These are phyloP conservation scores for Ochlodes sylvanus DNA, from an alignment of 2,888 invertebrate species.

Conservation along the genomic window DNA sequence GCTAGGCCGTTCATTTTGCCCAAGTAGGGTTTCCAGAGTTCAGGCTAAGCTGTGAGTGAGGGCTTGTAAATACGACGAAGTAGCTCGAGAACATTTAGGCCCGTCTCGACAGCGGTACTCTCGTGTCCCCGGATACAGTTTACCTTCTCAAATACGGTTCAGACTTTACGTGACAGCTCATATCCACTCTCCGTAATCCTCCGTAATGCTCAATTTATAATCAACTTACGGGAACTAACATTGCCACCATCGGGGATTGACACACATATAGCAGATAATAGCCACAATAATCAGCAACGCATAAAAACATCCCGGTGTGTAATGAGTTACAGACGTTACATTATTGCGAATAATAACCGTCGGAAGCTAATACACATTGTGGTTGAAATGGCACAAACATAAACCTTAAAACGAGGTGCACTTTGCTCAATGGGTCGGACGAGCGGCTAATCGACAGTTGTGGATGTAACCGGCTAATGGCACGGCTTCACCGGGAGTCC, in stretches of 20 bases:
- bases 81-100: no score
- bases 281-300: conserved; percentile 17
- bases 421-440: conserved; percentile 40
- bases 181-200: conserved; percentile 2
- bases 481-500: conserved; percentile 11
- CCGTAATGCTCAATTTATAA: no score
- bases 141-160: conserved; percentile 3
- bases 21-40: no score
- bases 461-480: conserved; percentile 39
- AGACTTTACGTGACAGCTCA: conserved; percentile 7
- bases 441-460: conserved; percentile 41
- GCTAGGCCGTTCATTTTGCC: no score
- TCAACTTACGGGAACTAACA: no score
- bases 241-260: no score
- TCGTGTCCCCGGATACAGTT: no score
- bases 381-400: conserved; percentile 32
- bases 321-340: conserved; percentile 24
- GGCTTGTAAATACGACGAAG: no score
- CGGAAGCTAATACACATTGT: conserved; percentile 29
- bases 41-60: no score
- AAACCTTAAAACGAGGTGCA: conserved; percentile 33
- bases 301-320: conserved; percentile 11
- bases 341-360: conserved; percentile 25
- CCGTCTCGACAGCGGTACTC: no score
- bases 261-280: conserved; percentile 19